Conservation (phyloP, 2,797 vertebrate genomes). For the Paguma larvata region DNA sequence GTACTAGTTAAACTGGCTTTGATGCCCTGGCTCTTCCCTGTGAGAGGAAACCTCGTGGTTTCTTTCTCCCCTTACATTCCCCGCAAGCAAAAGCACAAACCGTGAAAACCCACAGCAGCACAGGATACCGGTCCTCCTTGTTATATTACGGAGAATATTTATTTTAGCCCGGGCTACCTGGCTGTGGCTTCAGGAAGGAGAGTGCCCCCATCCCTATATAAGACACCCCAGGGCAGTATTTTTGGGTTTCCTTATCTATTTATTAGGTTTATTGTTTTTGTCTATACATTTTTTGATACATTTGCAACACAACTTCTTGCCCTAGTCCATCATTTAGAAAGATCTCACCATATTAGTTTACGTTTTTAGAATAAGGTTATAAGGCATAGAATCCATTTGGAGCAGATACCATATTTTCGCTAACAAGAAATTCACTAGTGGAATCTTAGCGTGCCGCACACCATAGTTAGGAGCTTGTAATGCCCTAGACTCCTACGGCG, state of each 20-base stretch:
- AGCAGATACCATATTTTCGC: background rate
- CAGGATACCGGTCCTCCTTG: accelerated
- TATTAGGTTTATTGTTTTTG: background rate
- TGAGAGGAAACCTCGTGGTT: background rate
- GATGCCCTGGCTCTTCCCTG: background rate
- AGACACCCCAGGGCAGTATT: too few relatives aligned
- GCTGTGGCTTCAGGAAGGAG: background rate
- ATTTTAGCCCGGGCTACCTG: background rate
- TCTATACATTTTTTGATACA: background rate
- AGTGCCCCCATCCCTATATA: accelerated
- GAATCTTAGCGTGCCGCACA: background rate
- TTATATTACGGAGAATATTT: accelerated
- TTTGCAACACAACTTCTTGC: background rate
- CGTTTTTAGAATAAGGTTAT: background rate
- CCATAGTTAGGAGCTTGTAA: background rate
- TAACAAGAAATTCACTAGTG: background rate
- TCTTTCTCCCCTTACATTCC: background rate
- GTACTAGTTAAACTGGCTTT: background rate
- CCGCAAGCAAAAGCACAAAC: background rate
- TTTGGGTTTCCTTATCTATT: background rate
- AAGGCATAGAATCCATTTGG: background rate
- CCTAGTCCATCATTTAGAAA: background rate
- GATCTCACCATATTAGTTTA: background rate
- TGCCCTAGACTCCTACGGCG: background rate
- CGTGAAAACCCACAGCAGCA: background rate